These are phyloP conservation scores for Ptilorrhoa leucosticta DNA, from an alignment of 2,113 vertebrate genomes.

Conservation along the genomic window DNA sequence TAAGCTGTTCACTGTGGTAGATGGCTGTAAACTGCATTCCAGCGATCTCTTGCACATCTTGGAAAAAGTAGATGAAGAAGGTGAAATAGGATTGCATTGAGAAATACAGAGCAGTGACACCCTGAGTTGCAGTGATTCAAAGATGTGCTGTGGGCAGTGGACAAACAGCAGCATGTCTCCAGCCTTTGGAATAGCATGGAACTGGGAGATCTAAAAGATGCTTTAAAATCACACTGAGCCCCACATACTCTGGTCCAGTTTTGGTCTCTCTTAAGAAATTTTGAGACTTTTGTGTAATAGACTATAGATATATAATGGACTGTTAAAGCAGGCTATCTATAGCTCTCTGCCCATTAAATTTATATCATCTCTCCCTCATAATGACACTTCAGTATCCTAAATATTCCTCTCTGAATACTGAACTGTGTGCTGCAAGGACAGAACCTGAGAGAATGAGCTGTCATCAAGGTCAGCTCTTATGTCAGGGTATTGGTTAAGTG, in stretches of 20 bases:
- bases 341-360: background rate
- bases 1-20: background rate
- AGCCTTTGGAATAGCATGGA: background rate
- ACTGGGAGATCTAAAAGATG: background rate
- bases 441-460: background rate
- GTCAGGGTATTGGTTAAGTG: background rate
- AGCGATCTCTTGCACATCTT: background rate
- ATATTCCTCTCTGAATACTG: background rate
- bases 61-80: background rate
- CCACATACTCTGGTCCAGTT: background rate
- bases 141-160: background rate
- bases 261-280: background rate
- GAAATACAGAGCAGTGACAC: background rate
- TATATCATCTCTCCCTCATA: background rate
- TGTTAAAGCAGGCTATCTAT: background rate
- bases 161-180: background rate
- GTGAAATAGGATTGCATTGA: background rate
- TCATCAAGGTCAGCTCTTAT: background rate
- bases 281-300: background rate
- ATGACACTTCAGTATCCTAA: background rate
- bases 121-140: accelerated
- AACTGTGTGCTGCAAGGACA: background rate
- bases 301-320: background rate
- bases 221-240: background rate
- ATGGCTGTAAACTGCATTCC: background rate